phyloP scores from a whole-genome alignment of 2,797 vertebrate species.

The Poecilia velifera region DNA sequence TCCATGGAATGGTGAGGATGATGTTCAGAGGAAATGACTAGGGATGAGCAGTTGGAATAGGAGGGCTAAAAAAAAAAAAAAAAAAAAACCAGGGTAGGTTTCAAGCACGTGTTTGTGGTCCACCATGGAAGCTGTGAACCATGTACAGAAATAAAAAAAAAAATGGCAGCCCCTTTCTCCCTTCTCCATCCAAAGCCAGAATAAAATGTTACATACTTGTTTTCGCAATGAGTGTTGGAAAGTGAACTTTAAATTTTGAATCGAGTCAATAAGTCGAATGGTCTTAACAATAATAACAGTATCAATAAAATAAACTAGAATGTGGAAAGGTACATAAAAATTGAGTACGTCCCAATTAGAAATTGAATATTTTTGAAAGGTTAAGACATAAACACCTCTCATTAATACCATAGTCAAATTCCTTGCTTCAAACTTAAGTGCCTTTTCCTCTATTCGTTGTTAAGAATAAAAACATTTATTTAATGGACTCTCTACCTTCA shows the following conservation, averaged over 20 bases:
- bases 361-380: background rate
- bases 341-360: background rate
- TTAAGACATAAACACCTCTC: background rate
- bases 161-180: background rate
- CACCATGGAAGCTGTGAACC: slow-evolving; percentile 3
- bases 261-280: background rate
- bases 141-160: background rate
- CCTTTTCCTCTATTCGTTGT: background rate
- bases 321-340: background rate
- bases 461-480: slow-evolving; percentile 10
- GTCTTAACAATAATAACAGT: background rate
- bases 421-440: background rate
- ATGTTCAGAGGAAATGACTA: slow-evolving; percentile 69
- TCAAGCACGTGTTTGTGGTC: slow-evolving; percentile 34
- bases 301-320: background rate
- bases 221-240: background rate
- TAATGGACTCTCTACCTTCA: background rate
- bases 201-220: background rate
- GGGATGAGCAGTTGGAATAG: slow-evolving; percentile 46
- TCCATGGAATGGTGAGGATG: slow-evolving; percentile 48
- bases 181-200: background rate
- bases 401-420: background rate
- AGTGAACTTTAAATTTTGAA: background rate
- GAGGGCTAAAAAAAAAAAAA: slow-evolving; percentile 49
- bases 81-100: slow-evolving; percentile 29